Conservation (phyloP, 2,888 invertebrate species). For the Sinopyrophorus schimmeli region DNA sequence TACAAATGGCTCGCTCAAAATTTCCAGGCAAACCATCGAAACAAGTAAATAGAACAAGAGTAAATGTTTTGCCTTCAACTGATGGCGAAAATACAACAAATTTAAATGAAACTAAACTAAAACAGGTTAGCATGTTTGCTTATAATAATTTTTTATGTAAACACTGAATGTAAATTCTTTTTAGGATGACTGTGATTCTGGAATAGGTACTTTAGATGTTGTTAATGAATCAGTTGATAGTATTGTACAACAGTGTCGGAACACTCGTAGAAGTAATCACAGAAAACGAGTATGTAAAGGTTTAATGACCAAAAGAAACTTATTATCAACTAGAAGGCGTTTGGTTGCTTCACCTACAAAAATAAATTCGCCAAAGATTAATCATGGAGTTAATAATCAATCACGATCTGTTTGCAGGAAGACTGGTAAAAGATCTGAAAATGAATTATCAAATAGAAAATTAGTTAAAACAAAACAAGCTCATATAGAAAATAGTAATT, state of each 20-base stretch:
- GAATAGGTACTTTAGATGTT: neutral
- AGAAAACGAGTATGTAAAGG: constrained; percentile 23
- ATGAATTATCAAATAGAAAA: constrained; percentile 33
- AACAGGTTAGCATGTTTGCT: constrained; percentile 37
- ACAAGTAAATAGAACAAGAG: constrained; percentile 82
- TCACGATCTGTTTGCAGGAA: constrained; percentile 26
- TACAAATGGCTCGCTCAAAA: constrained; percentile 75
- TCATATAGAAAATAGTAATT: constrained; percentile 41
- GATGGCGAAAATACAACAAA: constrained; percentile 47
- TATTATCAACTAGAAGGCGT: constrained; percentile 13
- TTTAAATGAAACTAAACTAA: constrained; percentile 49
- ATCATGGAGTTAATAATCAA: constrained; percentile 4
- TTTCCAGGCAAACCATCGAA: constrained; percentile 88
- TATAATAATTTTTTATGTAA: neutral
- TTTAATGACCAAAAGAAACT: constrained; percentile 15
- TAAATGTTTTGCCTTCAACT: constrained; percentile 69
- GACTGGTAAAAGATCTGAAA: constrained; percentile 34
- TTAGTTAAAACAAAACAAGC: constrained; percentile 29
- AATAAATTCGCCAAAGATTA: constrained; percentile 14
- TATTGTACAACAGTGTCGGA: constrained; percentile 1
- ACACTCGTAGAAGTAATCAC: constrained; percentile 8
- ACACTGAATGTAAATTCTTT: constrained; percentile 5
- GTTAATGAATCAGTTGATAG: constrained; percentile 5
- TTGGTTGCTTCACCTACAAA: constrained; percentile 1
- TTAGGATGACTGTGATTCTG: constrained; percentile 12